Evolutionary conservation across 2,888 invertebrate genomes (phyloP).

Genomic region (Philhelius pedissequus): DNA sequence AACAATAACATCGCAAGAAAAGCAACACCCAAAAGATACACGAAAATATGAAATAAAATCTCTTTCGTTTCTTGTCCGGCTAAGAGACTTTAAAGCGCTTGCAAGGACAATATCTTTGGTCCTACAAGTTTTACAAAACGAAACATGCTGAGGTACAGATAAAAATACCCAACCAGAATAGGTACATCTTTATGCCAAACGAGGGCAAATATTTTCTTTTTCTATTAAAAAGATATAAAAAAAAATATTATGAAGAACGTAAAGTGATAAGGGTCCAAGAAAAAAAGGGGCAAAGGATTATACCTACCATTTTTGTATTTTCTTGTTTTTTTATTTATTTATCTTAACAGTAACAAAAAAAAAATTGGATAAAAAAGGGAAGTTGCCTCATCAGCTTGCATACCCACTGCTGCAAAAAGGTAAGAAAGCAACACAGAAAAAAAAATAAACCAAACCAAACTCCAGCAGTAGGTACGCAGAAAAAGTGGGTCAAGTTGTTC

Average conservation of each 20-base stretch:
- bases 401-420: background rate
- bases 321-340: slow-evolving; percentile 13
- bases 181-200: slow-evolving; percentile 11
- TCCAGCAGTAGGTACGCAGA: background rate
- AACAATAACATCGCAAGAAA: slow-evolving; percentile 3
- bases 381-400: background rate
- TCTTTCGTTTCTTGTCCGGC: slow-evolving; percentile 19
- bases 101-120: slow-evolving; percentile 44
- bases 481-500: slow-evolving; percentile 68
- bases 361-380: slow-evolving; percentile 4
- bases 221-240: slow-evolving; percentile 56
- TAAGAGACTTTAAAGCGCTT: slow-evolving; percentile 10
- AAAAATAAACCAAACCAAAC: slow-evolving; percentile 7
- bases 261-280: background rate
- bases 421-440: slow-evolving; percentile 16
- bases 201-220: slow-evolving; percentile 49
- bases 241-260: slow-evolving; percentile 20
- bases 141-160: slow-evolving; percentile 22
- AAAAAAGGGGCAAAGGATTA: slow-evolving; percentile 26
- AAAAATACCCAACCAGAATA: background rate
- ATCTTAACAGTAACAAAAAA: slow-evolving; percentile 48
- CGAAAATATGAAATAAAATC: slow-evolving; percentile 8
- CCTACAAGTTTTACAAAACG: slow-evolving; percentile 28
- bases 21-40: slow-evolving; percentile 21
- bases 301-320: slow-evolving; percentile 13